Evolutionary conservation across 2,797 vertebrate genomes (phyloP).

Genomic region (Falco berigora): DNA sequence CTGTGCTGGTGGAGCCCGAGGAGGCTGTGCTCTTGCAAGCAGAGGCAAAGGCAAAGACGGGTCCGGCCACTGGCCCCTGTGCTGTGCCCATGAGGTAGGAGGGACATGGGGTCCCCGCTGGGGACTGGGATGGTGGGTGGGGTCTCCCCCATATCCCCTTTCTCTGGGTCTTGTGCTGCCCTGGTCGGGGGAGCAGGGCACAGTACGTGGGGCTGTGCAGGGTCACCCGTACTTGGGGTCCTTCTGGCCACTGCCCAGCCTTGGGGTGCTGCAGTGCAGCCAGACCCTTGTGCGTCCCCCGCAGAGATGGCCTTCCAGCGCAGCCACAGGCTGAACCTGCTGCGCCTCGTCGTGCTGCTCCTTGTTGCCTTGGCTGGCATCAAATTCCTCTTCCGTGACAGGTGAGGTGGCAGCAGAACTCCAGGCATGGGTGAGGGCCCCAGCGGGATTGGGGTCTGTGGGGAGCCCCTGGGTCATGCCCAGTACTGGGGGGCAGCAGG

Average conservation of each 20-base stretch:
- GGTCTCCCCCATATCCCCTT: neutral
- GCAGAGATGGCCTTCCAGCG: slow-evolving; percentile 49
- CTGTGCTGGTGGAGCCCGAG: neutral
- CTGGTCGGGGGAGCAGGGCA: neutral
- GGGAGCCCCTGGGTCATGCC: neutral
- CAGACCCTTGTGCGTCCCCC: neutral
- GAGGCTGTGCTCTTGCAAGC: neutral
- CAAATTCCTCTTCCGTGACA: slow-evolving; percentile 62
- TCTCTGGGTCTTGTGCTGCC: neutral
- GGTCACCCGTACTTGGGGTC: neutral
- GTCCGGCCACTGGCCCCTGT: neutral
- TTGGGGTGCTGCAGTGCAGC: accelerated
- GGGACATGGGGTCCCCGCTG: neutral
- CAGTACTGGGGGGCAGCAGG: too few relatives aligned
- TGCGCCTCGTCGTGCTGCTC: slow-evolving; percentile 59
- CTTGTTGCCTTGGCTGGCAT: slow-evolving; percentile 46
- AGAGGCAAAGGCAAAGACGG: neutral
- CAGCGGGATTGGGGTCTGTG: accelerated
- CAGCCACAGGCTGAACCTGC: slow-evolving; percentile 45
- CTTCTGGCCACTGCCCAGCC: neutral
- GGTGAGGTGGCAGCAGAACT: slow-evolving; percentile 3
- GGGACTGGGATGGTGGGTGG: neutral
- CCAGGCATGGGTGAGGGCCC: neutral
- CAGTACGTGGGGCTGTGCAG: accelerated
- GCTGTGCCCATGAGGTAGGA: slow-evolving; percentile 3